Evolutionary conservation across 2,113 vertebrate genomes (phyloP), one percentile per base, ranked within the genome.

Genomic region (Antechinus flavipes): DNA sequence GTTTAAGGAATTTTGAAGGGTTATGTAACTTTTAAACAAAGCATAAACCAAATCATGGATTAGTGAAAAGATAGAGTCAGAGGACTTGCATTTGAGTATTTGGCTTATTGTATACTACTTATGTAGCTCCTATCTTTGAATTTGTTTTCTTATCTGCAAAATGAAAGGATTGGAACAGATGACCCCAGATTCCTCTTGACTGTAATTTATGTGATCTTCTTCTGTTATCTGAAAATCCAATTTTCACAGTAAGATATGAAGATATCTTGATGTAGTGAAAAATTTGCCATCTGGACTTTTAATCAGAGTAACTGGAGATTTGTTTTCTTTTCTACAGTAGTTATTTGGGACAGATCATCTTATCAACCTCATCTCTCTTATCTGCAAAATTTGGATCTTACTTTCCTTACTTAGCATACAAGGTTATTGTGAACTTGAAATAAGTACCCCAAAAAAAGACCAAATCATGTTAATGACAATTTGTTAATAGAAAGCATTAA

Each of bases 401-500:
- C 14, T n/a, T 76, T n/a, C 61, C n/a, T 76, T n/a, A 76, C 14
- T 14, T 76, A n/a, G 12, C 12, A n/a, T 76, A n/a, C 12, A n/a
- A 76, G 16, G 14, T 76, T 76, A 76, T n/a, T n/a, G 61, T 76
- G 61, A 76, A 14, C 30, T 35, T 61, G 58, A 61, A 61, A 30
- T 30, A 61, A 58, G 25, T 25, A 27, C 9, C 0, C 2, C 9
- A n/a, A 26, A 58, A 26, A 49, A 94, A 95, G 42, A 96, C 0
- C 54, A 93, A 95, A 94, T 96, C 55, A 30, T 92, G 68, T 94
- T 93, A 90, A 47, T 95, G 19, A 9, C 92, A 95, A 27, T 55
- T 93, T 52, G 11, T 93, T 42, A 53, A 90, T 26, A 49, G 76
- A 93, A 89, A 47, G 84, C 2, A 10, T 93, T 54, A 47, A 1